Evolutionary conservation across 1,140 invertebrate genomes (phyloP), one percentile per base, ranked within the genome.

Genomic region (Hesperophylax magnus): DNA sequence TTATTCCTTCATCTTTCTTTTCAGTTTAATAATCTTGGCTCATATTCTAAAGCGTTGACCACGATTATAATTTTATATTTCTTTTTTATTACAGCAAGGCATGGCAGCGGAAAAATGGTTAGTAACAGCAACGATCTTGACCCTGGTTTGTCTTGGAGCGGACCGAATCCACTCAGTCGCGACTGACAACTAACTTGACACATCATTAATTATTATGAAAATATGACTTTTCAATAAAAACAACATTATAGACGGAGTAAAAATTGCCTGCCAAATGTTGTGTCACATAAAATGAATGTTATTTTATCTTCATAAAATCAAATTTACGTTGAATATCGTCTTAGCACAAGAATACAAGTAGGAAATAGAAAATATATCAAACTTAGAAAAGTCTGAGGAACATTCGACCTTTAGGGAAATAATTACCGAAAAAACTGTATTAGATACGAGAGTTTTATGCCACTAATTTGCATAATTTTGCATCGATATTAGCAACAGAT

Each of bases 11-110:
- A 47, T 61, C 60, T 27, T 15, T 61, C 15, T 14, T 61, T 61
- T 27, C 9, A 22, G 22, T 61, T 61, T 61, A 24, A 61, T 6
- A 24, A 14, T 53, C 69, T 54, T 53, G 69, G 39, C 47, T 72
- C 69, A 53, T 52, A 72, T 72, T 52, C 69, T 72, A 53, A 72
- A 72, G 34, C 65, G 65, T 53, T 22, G 69, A 54, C 69, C 47
- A 52, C 69, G 69, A 56, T 56, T 54, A 31, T 56, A 34, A 27
- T 47, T 34, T 56, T 14, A 53, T 72, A 72, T 54, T 56, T 72
- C 52, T 20, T 11, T 47, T 56, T 56, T 72, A 72, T 72, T 53
- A 53, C 17, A 27, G 47, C 8, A n/a, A 18, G 3, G 65, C 47
- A 18, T 39, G 65, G n/a, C 34, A 34, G 65, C 7, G 24, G n/a